phyloP scores from a whole-genome alignment of 2,797 vertebrate genomes.

The Hapalemur alaotrensis region DNA sequence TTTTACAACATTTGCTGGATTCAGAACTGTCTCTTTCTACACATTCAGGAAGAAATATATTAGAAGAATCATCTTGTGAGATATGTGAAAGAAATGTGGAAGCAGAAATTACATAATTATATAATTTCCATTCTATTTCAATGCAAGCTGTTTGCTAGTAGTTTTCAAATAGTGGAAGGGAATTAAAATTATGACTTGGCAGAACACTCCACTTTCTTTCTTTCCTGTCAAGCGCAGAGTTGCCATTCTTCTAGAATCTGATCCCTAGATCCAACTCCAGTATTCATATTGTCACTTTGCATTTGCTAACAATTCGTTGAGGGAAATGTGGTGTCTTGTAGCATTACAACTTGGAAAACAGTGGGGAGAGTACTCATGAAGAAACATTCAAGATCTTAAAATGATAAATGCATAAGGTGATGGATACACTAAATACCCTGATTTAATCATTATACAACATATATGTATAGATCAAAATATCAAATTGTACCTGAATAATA shows the following conservation, averaged over 20 bases:
- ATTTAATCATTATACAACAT: neutral
- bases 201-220: neutral
- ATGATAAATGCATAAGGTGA: neutral
- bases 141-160: neutral
- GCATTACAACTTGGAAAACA: neutral
- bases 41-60: neutral
- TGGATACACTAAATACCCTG: neutral
- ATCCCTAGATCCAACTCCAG: neutral
- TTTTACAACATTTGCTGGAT: neutral
- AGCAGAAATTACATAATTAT: neutral
- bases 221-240: neutral
- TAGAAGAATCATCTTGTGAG: neutral
- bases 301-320: neutral
- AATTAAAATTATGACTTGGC: neutral
- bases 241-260: neutral
- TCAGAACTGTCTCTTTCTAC: neutral
- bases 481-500: neutral
- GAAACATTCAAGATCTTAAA: neutral
- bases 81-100: neutral
- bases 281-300: neutral
- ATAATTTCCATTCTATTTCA: constrained; percentile 15
- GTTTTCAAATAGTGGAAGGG: neutral
- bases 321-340: neutral
- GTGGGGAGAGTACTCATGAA: neutral
- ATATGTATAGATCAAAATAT: neutral